These are phyloP conservation scores for Melanerpes formicivorus DNA, from an alignment of 2,113 vertebrate species.

Conservation along the genomic window DNA sequence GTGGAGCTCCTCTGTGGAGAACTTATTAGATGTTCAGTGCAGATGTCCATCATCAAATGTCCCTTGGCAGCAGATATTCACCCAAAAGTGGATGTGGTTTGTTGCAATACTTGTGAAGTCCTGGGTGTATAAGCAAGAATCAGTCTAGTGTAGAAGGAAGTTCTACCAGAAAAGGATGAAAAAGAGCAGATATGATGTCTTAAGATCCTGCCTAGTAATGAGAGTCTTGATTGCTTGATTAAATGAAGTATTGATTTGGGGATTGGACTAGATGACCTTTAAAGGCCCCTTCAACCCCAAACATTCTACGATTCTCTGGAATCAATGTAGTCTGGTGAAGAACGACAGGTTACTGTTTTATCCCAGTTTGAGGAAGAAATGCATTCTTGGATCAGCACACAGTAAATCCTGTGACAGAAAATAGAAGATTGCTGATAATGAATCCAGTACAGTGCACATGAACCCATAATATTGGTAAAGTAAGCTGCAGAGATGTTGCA, in stretches of 20 bases:
- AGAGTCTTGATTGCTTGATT: background rate
- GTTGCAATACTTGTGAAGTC: background rate
- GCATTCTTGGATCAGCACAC: background rate
- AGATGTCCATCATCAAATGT: background rate
- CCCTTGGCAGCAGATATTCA: background rate
- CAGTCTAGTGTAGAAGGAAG: background rate
- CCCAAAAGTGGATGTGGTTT: background rate
- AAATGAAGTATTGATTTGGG: background rate
- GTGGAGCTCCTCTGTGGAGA: background rate
- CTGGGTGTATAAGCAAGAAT: background rate
- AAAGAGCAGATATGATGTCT: background rate
- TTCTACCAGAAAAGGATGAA: background rate
- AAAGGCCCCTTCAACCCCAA: no score
- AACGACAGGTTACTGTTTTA: background rate
- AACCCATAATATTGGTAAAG: background rate
- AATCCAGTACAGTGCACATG: background rate
- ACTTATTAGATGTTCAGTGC: background rate
- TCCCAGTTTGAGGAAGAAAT: background rate
- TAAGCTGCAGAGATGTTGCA: background rate
- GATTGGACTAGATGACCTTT: no score
- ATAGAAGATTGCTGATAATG: background rate
- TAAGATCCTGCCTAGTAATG: background rate
- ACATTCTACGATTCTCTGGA: no score
- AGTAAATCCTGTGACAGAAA: background rate
- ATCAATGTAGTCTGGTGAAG: background rate